These are phyloP conservation scores for Pandion haliaetus DNA, from an alignment of 2,113 vertebrate species.

Conservation along the genomic window DNA sequence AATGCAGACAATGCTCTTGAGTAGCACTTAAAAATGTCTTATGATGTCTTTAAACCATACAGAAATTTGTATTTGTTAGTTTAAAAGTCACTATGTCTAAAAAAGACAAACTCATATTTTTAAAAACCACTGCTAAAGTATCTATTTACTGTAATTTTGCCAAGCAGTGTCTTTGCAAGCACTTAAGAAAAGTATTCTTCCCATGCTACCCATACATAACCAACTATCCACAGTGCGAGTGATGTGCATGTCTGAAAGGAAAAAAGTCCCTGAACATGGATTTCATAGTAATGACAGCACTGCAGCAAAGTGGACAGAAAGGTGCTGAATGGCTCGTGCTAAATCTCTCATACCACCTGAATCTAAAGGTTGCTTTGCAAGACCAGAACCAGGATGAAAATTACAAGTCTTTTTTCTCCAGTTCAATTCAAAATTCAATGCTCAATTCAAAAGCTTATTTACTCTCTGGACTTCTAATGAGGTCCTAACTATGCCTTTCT, in stretches of 20 bases:
- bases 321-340: background rate
- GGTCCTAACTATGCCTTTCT: background rate
- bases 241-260: background rate
- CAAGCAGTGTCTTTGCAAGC: background rate
- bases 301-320: background rate
- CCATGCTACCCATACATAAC: background rate
- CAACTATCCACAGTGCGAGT: background rate
- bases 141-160: background rate
- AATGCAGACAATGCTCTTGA: background rate
- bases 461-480: background rate
- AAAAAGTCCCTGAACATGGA: background rate
- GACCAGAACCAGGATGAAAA: background rate
- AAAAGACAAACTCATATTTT: background rate
- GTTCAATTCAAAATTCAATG: background rate
- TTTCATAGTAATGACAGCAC: background rate
- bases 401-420: background rate
- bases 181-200: background rate
- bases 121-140: background rate
- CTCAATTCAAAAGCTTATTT: background rate
- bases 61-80: background rate
- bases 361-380: background rate
- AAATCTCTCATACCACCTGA: background rate
- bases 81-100: background rate
- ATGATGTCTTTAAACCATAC: background rate
- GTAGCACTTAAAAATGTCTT: background rate